Evolutionary conservation across 2,113 vertebrate species (phyloP).

Genomic region (Dasyprocta punctata): DNA sequence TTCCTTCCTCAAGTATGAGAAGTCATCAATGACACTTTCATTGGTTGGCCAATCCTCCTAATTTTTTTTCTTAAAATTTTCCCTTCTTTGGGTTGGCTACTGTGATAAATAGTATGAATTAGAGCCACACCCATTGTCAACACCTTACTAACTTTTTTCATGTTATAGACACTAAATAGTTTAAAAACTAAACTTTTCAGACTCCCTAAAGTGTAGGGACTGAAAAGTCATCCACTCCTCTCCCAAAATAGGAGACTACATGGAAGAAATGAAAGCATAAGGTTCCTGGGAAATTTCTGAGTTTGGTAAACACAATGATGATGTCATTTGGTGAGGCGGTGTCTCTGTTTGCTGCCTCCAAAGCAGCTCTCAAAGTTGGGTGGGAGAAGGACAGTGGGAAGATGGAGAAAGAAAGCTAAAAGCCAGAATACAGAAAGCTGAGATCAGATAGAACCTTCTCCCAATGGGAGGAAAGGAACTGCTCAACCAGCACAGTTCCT

Average conservation of each 20-base stretch:
- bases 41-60: neutral
- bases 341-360: too few species aligned
- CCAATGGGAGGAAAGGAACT: too few species aligned
- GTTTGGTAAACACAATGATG: neutral
- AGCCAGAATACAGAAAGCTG: too few species aligned
- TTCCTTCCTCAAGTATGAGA: neutral
- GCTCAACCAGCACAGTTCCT: too few species aligned
- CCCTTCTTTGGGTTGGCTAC: neutral
- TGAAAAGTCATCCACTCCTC: neutral
- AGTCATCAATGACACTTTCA: neutral
- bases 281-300: neutral
- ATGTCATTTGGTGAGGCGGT: neutral
- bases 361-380: too few species aligned
- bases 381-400: too few species aligned
- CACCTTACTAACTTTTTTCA: neutral
- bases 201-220: neutral
- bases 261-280: neutral
- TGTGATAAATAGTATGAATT: neutral
- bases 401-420: too few species aligned
- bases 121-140: neutral
- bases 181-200: neutral
- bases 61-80: neutral
- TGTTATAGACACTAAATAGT: neutral
- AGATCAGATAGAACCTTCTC: too few species aligned
- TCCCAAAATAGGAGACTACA: neutral